Conservation (phyloP, 2,113 vertebrate species). For the Spea multiplicata region DNA sequence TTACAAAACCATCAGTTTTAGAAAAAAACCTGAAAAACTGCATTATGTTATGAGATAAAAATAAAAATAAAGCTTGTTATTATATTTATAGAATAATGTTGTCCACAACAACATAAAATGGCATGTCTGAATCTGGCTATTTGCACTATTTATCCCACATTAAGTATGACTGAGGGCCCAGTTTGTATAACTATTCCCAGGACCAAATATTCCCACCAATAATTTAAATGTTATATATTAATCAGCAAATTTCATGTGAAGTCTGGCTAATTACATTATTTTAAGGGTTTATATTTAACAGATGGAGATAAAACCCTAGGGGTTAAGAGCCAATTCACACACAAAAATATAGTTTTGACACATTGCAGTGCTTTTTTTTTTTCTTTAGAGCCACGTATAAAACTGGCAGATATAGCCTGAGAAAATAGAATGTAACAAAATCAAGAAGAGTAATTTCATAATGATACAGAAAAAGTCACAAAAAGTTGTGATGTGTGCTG, state of each 20-base stretch:
- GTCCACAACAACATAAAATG: no score
- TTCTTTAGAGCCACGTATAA: no score
- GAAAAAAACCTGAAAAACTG: no score
- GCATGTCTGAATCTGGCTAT: no score
- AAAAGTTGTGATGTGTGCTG: slow-evolving; percentile 3
- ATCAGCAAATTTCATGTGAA: background rate
- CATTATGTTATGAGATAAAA: no score
- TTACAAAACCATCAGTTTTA: no score
- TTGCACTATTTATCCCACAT: background rate
- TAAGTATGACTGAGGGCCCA: background rate
- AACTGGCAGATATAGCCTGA: no score
- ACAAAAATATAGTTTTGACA: no score
- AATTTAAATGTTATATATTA: background rate
- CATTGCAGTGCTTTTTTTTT: no score
- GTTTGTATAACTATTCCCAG: background rate
- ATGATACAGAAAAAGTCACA: background rate
- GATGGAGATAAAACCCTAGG: background rate
- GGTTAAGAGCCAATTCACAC: background rate
- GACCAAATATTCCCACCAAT: background rate
- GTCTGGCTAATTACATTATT: background rate
- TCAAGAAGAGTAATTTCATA: background rate
- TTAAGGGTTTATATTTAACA: background rate
- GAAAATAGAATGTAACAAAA: background rate
- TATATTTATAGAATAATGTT: no score
- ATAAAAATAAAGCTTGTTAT: no score